phyloP scores from a whole-genome alignment of 2,888 invertebrate genomes.

The Pheosia tremula region DNA sequence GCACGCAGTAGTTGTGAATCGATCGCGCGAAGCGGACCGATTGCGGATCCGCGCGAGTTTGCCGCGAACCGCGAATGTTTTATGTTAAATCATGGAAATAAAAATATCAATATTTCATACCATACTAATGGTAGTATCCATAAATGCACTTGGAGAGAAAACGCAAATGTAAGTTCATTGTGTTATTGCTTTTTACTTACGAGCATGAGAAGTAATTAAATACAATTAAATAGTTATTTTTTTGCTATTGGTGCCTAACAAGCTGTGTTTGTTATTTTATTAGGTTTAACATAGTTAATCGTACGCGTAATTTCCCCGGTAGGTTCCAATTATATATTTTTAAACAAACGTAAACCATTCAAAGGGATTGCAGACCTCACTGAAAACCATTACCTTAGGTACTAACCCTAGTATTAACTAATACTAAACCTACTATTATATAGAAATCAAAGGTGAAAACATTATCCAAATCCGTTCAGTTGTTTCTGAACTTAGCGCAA shows the following conservation, averaged over 20 bases:
- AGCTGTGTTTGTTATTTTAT: neutral
- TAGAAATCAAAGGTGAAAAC: too few species aligned
- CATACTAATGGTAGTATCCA: slow-evolving; percentile 50
- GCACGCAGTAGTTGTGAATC: slow-evolving; percentile 68
- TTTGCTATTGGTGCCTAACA: neutral
- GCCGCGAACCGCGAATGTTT: slow-evolving; percentile 56
- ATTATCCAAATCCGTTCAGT: too few species aligned
- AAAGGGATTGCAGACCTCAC: too few species aligned
- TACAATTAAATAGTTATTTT: neutral
- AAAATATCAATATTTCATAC: slow-evolving; percentile 56
- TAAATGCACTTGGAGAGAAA: slow-evolving; percentile 61
- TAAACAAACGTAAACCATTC: too few species aligned
- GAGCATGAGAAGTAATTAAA: neutral
- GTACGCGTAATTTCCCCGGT: too few species aligned
- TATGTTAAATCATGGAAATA: slow-evolving; percentile 62
- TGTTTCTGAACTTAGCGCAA: too few species aligned
- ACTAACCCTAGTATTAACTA: too few species aligned
- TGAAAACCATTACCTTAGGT: too few species aligned
- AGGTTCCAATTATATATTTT: too few species aligned
- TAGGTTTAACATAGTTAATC: neutral
- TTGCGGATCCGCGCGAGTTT: slow-evolving; percentile 49
- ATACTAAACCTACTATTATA: too few species aligned
- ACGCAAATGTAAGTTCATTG: slow-evolving; percentile 56
- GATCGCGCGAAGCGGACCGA: slow-evolving; percentile 69
- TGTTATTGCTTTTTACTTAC: slow-evolving; percentile 11